Evolutionary conservation across 2,888 invertebrate species (phyloP).

Genomic region (Drosophila parthenogenetica): DNA sequence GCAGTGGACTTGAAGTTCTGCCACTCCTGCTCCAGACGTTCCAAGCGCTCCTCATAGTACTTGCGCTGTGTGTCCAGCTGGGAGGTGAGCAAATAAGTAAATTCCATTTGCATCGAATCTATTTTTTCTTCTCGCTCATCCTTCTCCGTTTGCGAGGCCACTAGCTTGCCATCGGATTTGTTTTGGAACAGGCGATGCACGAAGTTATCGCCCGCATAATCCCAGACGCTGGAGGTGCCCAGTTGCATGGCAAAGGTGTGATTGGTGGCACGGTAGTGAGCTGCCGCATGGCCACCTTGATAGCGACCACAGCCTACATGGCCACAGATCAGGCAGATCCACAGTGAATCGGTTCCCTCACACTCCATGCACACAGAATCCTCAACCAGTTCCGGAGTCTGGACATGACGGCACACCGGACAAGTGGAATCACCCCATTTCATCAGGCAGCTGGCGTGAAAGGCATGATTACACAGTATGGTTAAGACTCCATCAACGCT

Average conservation of each 20-base stretch:
- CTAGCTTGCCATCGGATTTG: constrained; percentile 98
- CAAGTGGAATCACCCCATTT: constrained; percentile 99
- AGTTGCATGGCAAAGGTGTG: constrained; percentile 99
- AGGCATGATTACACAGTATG: constrained; percentile 99
- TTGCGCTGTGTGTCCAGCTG: constrained; percentile 97
- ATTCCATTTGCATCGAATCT: constrained; percentile 97
- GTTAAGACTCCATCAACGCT: constrained; percentile 98
- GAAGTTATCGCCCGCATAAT: constrained; percentile 97
- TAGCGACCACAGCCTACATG: constrained; percentile 99
- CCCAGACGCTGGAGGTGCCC: constrained; percentile 99
- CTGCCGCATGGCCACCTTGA: constrained; percentile 95
- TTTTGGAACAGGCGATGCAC: constrained; percentile 97
- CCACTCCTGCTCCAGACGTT: constrained; percentile 87
- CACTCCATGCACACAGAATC: constrained; percentile 88
- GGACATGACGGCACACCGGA: constrained; percentile 95
- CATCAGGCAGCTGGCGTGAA: constrained; percentile 97
- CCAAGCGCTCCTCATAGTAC: constrained; percentile 94
- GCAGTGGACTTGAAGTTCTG: constrained; percentile 87
- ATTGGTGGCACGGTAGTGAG: constrained; percentile 97
- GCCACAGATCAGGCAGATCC: constrained; percentile 99
- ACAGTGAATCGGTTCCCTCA: constrained; percentile 91
- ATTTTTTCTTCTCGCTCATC: constrained; percentile 92
- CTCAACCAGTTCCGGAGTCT: constrained; percentile 87
- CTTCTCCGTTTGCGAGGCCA: constrained; percentile 90
- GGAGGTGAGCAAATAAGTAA: constrained; percentile 97